Conservation (phyloP, 2,113 vertebrate genomes). For the Ictidomys tridecemlineatus region DNA sequence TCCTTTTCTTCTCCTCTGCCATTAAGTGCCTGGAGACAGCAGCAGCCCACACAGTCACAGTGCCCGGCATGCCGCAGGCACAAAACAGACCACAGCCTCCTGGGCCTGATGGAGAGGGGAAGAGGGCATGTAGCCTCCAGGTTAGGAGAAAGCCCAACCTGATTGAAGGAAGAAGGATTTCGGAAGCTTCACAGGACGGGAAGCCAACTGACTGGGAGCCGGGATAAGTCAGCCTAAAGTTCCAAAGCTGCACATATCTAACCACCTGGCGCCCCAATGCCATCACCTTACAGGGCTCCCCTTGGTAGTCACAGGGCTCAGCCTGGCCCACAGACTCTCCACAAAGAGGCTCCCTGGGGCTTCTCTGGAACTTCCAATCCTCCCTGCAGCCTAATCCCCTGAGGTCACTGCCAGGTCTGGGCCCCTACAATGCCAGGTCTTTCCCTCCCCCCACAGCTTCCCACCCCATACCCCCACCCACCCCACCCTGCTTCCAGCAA, state of each 20-base stretch:
- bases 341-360: not conserved
- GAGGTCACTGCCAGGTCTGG: not conserved
- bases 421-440: not conserved
- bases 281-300: not conserved
- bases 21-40: rapidly evolving
- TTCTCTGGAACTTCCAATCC: not conserved
- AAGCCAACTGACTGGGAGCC: not conserved
- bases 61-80: rapidly evolving
- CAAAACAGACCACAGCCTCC: rapidly evolving
- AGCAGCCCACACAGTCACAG: not conserved
- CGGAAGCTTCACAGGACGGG: not conserved
- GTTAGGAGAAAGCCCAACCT: rapidly evolving
- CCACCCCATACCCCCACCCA: too few relatives aligned
- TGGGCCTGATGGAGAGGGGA: not conserved
- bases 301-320: not conserved
- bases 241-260: not conserved
- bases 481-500: too few relatives aligned
- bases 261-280: not conserved
- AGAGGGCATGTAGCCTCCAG: rapidly evolving
- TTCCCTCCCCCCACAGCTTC: too few relatives aligned
- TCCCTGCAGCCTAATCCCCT: not conserved
- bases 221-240: rapidly evolving
- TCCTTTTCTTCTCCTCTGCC: not conserved
- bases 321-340: not conserved
- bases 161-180: too few relatives aligned